Base-by-base conservation (phyloP, 1,140 invertebrate species). In the Philotrypesis tridentata region DNA sequence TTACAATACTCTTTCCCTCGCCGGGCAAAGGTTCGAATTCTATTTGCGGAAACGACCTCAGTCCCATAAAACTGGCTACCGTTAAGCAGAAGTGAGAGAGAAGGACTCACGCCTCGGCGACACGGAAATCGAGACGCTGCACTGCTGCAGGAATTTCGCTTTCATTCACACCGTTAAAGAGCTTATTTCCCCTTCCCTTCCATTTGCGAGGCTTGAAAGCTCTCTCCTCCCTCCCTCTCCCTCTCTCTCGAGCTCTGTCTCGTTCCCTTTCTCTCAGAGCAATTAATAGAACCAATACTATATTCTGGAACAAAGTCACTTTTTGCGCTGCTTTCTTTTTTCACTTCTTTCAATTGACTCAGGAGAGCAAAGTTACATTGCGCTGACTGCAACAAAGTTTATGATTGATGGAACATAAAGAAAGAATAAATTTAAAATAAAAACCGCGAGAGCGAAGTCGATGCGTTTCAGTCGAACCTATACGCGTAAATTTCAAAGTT, bases 41-140 rank as follows among this genome's bases (percentile, higher is more conserved):
- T 80, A 80, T 80, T 80, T 80, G 60, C 61, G 71, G 79, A 80
- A 74, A 80, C 61, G 79, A 68, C 63, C 71, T 73, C n/a, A n/a
- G 11, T 61, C 68, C 65, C 68, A 68, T 72, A 72, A 71, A 72
- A 79, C 78, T 72, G 55, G 43, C 40, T 55, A 31, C 76, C 76
- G 65, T 79, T 77, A 77, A 67, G 31, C 37, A 40, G 11, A 27
- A 23, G 67, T 29, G 27, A 65, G 27, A 37, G 71, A 29, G 25
- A 27, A 25, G 25, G 43, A 73, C 43, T 70, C 77, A 33, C 77
- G 77, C 33, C 63, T 79, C 67, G 65, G 25, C 68, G 43, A 79
- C 29, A 25, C 77, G 67, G 67, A 79, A 70, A 29, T 27, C 70
- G 25, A 73, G 55, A 21, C 43, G 25, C 12, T 40, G 27, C 17